These are phyloP conservation scores for Sarcophaga variegata DNA, from an alignment of 2,888 invertebrate genomes.

Conservation along the genomic window DNA sequence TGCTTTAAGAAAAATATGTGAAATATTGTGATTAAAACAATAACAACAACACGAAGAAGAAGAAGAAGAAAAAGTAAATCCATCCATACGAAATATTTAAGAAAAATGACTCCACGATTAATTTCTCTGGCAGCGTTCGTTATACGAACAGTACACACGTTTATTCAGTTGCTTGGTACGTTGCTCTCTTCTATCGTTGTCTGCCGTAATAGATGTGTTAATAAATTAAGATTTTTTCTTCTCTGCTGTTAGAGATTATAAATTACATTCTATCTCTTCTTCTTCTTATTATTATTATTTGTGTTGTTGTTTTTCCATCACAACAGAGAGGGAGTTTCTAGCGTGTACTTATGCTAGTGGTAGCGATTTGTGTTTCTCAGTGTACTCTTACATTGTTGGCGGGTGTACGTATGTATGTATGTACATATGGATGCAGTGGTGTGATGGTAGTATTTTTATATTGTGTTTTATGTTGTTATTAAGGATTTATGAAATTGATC, in stretches of 20 bases:
- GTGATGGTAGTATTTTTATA: background rate
- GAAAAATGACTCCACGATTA: constrained; percentile 50
- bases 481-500: constrained; percentile 27
- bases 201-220: constrained; percentile 54
- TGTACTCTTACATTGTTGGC: too few relatives aligned
- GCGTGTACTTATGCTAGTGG: background rate
- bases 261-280: constrained; percentile 17
- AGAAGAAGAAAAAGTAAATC: background rate
- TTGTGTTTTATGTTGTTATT: background rate
- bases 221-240: constrained; percentile 55
- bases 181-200: background rate
- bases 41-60: background rate
- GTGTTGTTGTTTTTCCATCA: background rate
- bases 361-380: too few relatives aligned
- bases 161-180: constrained; percentile 31
- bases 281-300: background rate
- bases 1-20: too few relatives aligned
- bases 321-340: background rate
- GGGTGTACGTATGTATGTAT: background rate
- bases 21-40: too few relatives aligned
- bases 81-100: constrained; percentile 4
- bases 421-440: too few relatives aligned
- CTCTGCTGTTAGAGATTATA: constrained; percentile 16
- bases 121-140: background rate
- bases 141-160: background rate